Conservation (phyloP, 2,113 vertebrate species). For the Ginglymostoma cirratum region DNA sequence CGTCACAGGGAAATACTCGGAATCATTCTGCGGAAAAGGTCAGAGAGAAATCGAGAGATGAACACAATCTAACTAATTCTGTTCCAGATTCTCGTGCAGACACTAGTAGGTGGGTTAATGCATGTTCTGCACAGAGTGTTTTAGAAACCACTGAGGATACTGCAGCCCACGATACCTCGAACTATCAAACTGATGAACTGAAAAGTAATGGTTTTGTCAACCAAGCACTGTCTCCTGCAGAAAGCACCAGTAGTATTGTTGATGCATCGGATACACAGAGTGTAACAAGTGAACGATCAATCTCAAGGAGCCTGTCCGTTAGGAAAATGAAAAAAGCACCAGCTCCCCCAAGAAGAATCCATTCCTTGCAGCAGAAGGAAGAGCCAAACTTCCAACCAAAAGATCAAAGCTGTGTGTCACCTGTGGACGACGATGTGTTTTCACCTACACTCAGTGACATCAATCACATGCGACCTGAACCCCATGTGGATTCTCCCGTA, state of each 20-base stretch:
- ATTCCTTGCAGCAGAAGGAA: conserved; percentile 67
- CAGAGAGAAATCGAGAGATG: conserved; percentile 39
- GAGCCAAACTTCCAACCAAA: conserved; percentile 49
- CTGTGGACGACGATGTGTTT: conserved; percentile 48
- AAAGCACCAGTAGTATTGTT: conserved; percentile 49
- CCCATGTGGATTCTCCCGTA: conserved; percentile 41
- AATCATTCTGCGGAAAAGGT: conserved; percentile 44
- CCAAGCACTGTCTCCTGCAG: conserved; percentile 42
- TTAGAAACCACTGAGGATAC: too few species aligned
- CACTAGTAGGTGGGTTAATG: not conserved
- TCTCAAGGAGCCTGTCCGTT: conserved; percentile 69
- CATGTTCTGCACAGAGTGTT: not conserved
- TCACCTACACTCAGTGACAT: conserved; percentile 45
- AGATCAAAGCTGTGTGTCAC: conserved; percentile 33
- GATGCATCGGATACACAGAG: conserved; percentile 55
- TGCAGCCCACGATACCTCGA: conserved; percentile 37
- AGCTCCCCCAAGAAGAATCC: conserved; percentile 72
- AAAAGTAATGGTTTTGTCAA: not conserved
- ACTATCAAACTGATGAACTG: conserved; percentile 39
- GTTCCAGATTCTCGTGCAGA: not conserved
- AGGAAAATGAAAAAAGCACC: conserved; percentile 78
- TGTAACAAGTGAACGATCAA: conserved; percentile 59
- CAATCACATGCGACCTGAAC: conserved; percentile 24
- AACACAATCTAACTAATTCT: conserved; percentile 30
- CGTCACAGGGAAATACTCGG: conserved; percentile 61